Conservation (phyloP, 2,797 vertebrate genomes). For the Ammospiza maritima region DNA sequence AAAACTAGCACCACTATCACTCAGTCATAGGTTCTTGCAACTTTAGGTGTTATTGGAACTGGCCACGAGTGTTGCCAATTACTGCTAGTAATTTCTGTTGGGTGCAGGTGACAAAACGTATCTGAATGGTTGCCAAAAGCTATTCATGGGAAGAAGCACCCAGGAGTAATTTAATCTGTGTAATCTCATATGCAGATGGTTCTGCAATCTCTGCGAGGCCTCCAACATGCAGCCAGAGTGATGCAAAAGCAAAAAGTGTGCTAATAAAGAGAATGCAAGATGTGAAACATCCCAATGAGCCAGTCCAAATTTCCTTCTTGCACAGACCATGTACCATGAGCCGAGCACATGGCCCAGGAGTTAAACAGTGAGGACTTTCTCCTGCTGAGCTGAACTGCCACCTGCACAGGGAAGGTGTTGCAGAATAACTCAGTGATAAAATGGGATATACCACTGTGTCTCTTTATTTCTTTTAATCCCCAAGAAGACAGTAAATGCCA, state of each 20-base stretch:
- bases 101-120: slow-evolving; percentile 1
- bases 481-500: neutral
- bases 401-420: neutral
- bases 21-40: neutral
- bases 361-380: fast-evolving
- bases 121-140: neutral
- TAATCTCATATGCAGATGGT: slow-evolving; percentile 11
- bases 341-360: neutral
- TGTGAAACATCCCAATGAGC: neutral
- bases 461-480: neutral
- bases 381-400: neutral
- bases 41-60: neutral
- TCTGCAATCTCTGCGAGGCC: neutral
- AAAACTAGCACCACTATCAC: neutral
- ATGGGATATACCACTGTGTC: neutral
- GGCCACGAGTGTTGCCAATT: neutral
- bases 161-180: slow-evolving; percentile 10
- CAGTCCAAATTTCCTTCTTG: neutral
- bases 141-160: slow-evolving; percentile 29
- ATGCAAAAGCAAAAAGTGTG: neutral
- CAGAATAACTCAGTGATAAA: neutral
- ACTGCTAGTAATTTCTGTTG: neutral
- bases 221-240: neutral
- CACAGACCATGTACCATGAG: neutral
- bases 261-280: neutral